Evolutionary conservation across 2,888 invertebrate species (phyloP).

Genomic region (Desoria tigrina): DNA sequence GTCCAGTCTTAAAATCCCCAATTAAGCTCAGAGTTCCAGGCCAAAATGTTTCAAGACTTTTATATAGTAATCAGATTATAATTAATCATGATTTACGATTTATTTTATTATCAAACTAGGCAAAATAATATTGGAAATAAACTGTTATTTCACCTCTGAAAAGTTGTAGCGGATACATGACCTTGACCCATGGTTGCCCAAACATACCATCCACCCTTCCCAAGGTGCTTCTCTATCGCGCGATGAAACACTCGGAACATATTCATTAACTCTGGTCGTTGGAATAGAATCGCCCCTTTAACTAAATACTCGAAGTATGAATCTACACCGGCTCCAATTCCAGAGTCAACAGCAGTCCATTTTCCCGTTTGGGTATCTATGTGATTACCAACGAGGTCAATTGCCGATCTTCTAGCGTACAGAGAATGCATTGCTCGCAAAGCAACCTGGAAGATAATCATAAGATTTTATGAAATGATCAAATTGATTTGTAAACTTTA

Average conservation of each 20-base stretch:
- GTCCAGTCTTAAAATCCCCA: constrained; percentile 85
- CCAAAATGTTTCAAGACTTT: constrained; percentile 95
- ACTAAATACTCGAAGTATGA: constrained; percentile 98
- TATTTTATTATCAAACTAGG: background rate
- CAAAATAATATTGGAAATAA: too few relatives aligned
- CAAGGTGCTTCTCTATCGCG: constrained; percentile 80
- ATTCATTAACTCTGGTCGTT: constrained; percentile 84
- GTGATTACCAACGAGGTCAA: constrained; percentile 82
- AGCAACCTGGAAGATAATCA: constrained; percentile 68
- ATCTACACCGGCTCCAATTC: constrained; percentile 68
- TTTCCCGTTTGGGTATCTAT: constrained; percentile 90
- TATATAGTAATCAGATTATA: background rate
- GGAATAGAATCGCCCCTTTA: constrained; percentile 88
- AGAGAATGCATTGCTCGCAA: constrained; percentile 86
- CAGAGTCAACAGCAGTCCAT: constrained; percentile 76
- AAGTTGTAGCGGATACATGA: constrained; percentile 69
- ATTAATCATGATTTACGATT: background rate
- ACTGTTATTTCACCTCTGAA: constrained; percentile 38
- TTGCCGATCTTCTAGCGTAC: constrained; percentile 79
- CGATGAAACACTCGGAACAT: constrained; percentile 80
- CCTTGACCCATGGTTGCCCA: constrained; percentile 99
- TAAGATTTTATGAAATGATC: background rate
- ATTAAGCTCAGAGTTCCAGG: constrained; percentile 88
- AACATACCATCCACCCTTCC: constrained; percentile 96
- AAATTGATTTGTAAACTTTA: background rate